Evolutionary conservation across 2,113 vertebrate genomes (phyloP).

Genomic region (Limnothrissa miodon): DNA sequence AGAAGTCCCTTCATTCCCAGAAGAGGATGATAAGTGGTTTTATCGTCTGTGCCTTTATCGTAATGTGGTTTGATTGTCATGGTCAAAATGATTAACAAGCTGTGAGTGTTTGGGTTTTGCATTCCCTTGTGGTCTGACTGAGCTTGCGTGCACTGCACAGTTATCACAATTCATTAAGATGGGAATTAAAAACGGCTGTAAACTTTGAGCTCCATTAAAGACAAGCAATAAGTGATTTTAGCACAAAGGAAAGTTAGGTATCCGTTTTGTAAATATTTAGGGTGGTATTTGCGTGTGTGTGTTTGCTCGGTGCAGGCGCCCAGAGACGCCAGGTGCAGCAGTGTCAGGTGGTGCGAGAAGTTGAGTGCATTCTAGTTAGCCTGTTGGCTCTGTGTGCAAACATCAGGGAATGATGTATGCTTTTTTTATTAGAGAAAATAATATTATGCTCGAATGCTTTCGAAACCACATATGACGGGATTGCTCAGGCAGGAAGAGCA

Average conservation of each 20-base stretch:
- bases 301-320: neutral
- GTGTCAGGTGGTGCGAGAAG: neutral
- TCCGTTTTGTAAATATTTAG: neutral
- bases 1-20: neutral
- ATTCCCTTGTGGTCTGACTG: neutral
- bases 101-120: neutral
- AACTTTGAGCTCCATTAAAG: neutral
- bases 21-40: neutral
- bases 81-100: neutral
- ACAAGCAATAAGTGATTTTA: neutral
- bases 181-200: neutral
- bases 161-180: neutral
- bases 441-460: neutral
- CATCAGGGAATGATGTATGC: neutral
- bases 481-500: neutral
- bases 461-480: neutral
- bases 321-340: neutral
- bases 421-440: neutral
- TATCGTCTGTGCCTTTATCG: neutral
- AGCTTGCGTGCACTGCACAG: neutral
- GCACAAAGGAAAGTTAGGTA: neutral
- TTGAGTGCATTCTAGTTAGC: neutral
- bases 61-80: neutral
- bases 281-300: neutral
- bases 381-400: neutral